Evolutionary conservation across 1,140 invertebrate genomes (phyloP), one percentile per base, ranked within the genome.

Genomic region (Cydia amplana): DNA sequence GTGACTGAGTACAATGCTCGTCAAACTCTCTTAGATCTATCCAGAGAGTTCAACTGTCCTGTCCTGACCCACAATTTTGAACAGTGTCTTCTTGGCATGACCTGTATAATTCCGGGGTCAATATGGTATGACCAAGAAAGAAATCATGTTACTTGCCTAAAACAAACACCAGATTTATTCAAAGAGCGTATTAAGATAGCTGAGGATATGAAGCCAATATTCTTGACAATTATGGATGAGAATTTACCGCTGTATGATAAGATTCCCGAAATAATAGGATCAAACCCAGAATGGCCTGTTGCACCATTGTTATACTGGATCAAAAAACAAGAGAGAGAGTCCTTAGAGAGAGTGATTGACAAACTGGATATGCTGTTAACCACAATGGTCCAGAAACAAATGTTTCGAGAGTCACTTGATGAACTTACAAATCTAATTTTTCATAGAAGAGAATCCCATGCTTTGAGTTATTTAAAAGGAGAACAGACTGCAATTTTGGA

Each of bases 31-130:
- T 55, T 85, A 10, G 65, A 73, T 32, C 25, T 82, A 5, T 82
- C 81, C 16, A 79, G 16, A 70, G 46, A 73, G 9, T 77, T 80
- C 12, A 74, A 79, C 14, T 80, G 77, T 55, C 81, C 80, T 25
- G 75, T 85, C 25, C 28, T 85, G 18, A 85, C 80, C 0, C 60
- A 79, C 12, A 77, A 78, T 5, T 51, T 80, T 32, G 81, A 85
- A 28, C 80, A 82, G 51, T 79, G 75, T 18, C 55, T 83, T 18
- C 77, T 67, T 74, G 75, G 78, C 6, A 80, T 83, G 5, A 51
- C 78, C 0, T 83, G 82, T 36, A 82, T 83, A 55, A 14, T 23
- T 23, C 49, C 74, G 14, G 46, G 75, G 51, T 78, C 77, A 60
- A 51, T 77, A n/a, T 4, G 7, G 40, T 76, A 63, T 55, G 70